phyloP scores from a whole-genome alignment of 2,888 invertebrate genomes.

The Meghimatium bilineatum region DNA sequence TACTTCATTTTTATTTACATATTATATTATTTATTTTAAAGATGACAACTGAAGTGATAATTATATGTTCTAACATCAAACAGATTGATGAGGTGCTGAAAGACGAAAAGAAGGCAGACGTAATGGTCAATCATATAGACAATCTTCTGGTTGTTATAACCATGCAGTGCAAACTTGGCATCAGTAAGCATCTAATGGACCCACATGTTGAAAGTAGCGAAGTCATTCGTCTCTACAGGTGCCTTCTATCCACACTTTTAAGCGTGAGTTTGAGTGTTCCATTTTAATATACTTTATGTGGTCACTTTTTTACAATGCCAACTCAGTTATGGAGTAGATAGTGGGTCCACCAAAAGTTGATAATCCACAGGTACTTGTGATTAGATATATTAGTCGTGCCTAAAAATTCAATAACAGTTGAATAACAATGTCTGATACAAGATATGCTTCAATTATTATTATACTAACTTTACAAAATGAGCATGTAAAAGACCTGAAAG shows the following conservation, averaged over 20 bases:
- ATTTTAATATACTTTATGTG: neutral
- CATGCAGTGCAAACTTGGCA: slow-evolving; percentile 82
- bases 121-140: slow-evolving; percentile 82
- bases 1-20: too few relatives aligned
- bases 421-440: too few relatives aligned
- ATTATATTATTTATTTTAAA: too few relatives aligned
- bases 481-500: too few relatives aligned
- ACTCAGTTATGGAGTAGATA: too few relatives aligned
- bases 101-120: slow-evolving; percentile 74
- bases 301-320: too few relatives aligned
- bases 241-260: slow-evolving; percentile 74
- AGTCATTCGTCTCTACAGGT: slow-evolving; percentile 76
- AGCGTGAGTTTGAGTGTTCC: slow-evolving; percentile 63
- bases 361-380: too few relatives aligned
- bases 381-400: too few relatives aligned
- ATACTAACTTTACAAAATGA: too few relatives aligned
- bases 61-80: neutral
- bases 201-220: slow-evolving; percentile 78
- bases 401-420: too few relatives aligned
- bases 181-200: slow-evolving; percentile 76
- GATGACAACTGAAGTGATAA: neutral
- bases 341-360: too few relatives aligned
- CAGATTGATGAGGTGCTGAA: slow-evolving; percentile 84
- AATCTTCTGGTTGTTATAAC: slow-evolving; percentile 83
- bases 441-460: too few relatives aligned